Evolutionary conservation across 2,113 vertebrate species (phyloP), one percentile per base, ranked within the genome.

Genomic region (Semnornis frantzii): DNA sequence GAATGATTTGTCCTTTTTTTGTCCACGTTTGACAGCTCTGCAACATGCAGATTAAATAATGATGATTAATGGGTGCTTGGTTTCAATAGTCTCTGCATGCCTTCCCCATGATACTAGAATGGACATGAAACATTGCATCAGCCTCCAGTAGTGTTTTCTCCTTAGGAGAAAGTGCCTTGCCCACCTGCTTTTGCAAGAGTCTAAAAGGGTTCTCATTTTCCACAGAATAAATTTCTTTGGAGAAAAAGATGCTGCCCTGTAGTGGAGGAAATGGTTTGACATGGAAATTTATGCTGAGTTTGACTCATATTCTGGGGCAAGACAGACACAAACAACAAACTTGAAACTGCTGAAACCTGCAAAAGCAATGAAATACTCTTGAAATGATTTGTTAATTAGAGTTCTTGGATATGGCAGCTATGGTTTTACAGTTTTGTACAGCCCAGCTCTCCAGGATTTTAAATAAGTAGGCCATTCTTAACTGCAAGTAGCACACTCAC

Each of bases 91-190:
- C 23, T 92, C 83, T 90, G 92, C 91, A 27, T 96, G 92, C 89
- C 83, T 96, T 94, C 92, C 75, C 60, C 68, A 15, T 94, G 65
- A 94, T 79, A 65, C 91, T 77, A 87, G 92, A 95, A 87, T 14
- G 60, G 92, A 80, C 94, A 71, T 60, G 87, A 92, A 93, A n/a
- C 0, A 0, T 87, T 91, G 46, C 91, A 12, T 91, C 91, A 96
- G 83, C 52, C 46, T 82, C 60, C 52, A 30, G 37, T 8, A n/a
- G 24, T 59, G 27, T 24, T 84, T 86, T 86, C 87, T 95, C 5
- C 42, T 70, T 31, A 25, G 39, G 37, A 87, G 52, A 80, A 52
- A 57, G n/a, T 31, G 17, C n/a, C 65, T 90, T 70, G 66, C 54
- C 88, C 75, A 85, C 68, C 91, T 82, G 71, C 34, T 71, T 87